Base-by-base conservation (phyloP, 2,888 invertebrate genomes). In the Cosmopolites sordidus region DNA sequence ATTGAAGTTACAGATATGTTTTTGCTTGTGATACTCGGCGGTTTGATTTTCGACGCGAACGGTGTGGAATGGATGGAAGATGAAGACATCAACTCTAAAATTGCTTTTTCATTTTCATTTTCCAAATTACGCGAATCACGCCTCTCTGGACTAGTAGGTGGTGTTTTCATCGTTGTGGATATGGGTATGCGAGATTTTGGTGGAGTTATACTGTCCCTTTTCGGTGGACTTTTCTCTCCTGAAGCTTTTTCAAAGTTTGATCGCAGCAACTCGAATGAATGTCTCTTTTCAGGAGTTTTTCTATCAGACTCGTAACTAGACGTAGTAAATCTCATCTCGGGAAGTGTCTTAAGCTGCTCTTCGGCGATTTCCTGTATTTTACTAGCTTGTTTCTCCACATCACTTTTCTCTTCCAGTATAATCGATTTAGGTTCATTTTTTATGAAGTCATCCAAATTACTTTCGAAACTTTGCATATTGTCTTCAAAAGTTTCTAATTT, bases 1-100 rank as follows among this genome's bases (percentile, higher is more conserved):
- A 83, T 83, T 1, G 83, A 82, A n/a, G 83, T 83, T 0, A 83
- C 79, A 2, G 82, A 79, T n/a, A 75, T 70, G 75, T 81, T 72
- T 75, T 81, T 69, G 73, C 53, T 65, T 11, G 41, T 12, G 3
- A 44, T 33, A 16, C 75, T 55, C 69, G 69, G 63, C 18, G 67
- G 62, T 60, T 79, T 69, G 17, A 64, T 66, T 53, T 69, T 69
- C 2, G 64, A 61, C 9, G 63, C 58, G 18, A 67, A 61, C 1
- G 72, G 71, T 2, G 72, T 71, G 2, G 73, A 72, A 45, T 69
- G 70, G 3, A 66, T 62, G n/a, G 60, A 58, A 6, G 52, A 50
- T 5, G 72, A 68, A n/a, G 72, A 66, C 69, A 74, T 73, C 43
- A 73, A 64, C 56, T 73, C 73, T 11, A 74, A 59, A 22, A 73